phyloP scores from a whole-genome alignment of 2,113 vertebrate genomes.

The Chaetura pelagica region DNA sequence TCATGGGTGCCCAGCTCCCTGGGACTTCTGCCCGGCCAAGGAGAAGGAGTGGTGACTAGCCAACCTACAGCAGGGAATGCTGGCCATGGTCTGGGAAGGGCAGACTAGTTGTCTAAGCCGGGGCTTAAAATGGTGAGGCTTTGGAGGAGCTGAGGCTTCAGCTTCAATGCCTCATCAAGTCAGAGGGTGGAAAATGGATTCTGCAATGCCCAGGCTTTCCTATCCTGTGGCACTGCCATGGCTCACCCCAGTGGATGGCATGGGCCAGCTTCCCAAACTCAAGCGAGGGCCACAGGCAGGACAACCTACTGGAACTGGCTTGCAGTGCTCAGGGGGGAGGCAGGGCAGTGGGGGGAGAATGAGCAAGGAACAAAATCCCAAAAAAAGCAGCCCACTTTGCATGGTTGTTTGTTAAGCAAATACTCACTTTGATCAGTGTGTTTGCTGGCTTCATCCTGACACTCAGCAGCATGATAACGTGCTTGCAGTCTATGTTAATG shows the following conservation, averaged over 20 bases:
- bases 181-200: not conserved
- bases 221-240: not conserved
- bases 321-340: not conserved
- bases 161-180: not conserved
- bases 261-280: not conserved
- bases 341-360: not conserved
- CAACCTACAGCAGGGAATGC: not conserved
- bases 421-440: not conserved
- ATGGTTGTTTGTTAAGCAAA: constrained; percentile 37
- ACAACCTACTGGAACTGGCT: not conserved
- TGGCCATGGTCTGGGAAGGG: not conserved
- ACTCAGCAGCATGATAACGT: not conserved
- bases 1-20: not conserved
- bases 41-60: not conserved
- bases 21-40: not conserved
- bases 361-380: not conserved
- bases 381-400: not conserved
- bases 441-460: constrained; percentile 4
- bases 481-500: not conserved
- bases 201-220: not conserved
- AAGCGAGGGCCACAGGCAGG: not conserved
- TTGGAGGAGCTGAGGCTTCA: not conserved
- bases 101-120: not conserved
- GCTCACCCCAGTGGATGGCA: accelerated
- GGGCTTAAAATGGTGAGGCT: not conserved